Base-by-base conservation (phyloP, 2,888 invertebrate species). In the Ormyrus rosae region DNA sequence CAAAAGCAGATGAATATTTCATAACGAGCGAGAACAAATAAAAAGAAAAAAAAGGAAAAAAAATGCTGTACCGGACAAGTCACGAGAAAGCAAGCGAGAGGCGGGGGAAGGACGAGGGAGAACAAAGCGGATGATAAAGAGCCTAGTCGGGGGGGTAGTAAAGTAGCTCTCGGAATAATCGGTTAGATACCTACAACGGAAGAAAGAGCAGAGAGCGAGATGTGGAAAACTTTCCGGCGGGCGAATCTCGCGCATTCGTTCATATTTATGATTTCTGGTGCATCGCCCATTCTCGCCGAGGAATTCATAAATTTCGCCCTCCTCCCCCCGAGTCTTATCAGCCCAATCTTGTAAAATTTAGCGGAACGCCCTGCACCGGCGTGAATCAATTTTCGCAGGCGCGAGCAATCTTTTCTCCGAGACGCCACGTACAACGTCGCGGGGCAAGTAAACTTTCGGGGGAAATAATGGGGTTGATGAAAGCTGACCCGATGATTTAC, bases 191-290 rank as follows among this genome's bases (percentile, higher is more conserved):
- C 19, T 64, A 53, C 56, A 56, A 8, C 8, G 50, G 19, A 19
- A 19, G 19, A 19, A 11, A 65, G 58, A 67, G 50, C 55, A 68
- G n/a, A 68, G n/a, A 19, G 53, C 48, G 19, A 19, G 19, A 19
- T 19, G 71, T 19, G 71, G 13, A 34, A 65, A 72, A 68, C 53
- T 68, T 72, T 61, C 61, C 34, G n/a, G 45, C 5, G 51, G 9
- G 13, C 61, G 50, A 68, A 55, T 68, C 48, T 68, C 51, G 1
- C 55, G 73, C 58, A 50, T 72, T 60, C 64, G 61, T 79, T 74
- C 58, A 69, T 72, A 78, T 78, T 78, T 73, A 78, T 73, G 73
- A 78, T 79, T 55, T 79, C 69, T 65, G 51, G 10, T n/a, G 19
- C 45, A 60, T 46, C 56, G n/a, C 53, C 45, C 10, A 19, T 7